phyloP scores from a whole-genome alignment of 2,888 invertebrate species.

The Chesias legatella region DNA sequence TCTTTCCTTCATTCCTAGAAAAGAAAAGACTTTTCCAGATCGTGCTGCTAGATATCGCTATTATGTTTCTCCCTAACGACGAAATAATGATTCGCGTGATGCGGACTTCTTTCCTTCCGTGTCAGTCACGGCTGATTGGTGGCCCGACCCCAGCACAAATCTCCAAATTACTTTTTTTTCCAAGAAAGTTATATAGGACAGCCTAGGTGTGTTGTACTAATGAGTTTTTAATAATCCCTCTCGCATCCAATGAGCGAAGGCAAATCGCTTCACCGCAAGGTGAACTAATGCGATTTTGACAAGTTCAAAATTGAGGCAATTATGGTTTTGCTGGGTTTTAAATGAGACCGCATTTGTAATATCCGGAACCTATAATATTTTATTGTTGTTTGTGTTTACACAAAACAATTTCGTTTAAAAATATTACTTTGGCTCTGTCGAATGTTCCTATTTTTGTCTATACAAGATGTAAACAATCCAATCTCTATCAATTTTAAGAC shows the following conservation, averaged over 20 bases:
- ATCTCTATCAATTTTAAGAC: constrained; percentile 42
- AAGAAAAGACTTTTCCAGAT: constrained; percentile 47
- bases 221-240: constrained; percentile 77
- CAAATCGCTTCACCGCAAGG: constrained; percentile 56
- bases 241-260: constrained; percentile 68
- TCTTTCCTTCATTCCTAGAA: constrained; percentile 26
- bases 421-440: constrained; percentile 23
- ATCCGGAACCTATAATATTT: constrained; percentile 51
- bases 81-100: constrained; percentile 78
- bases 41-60: constrained; percentile 51
- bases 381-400: constrained; percentile 13
- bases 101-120: constrained; percentile 67
- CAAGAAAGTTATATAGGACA: constrained; percentile 52
- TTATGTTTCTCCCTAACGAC: constrained; percentile 72
- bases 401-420: constrained; percentile 14
- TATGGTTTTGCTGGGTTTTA: constrained; percentile 70
- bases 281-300: constrained; percentile 78
- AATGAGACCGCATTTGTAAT: constrained; percentile 61
- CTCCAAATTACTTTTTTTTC: constrained; percentile 73
- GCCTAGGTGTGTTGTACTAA: constrained; percentile 74
- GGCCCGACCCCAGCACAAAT: constrained; percentile 58
- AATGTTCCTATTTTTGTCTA: constrained; percentile 35
- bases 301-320: constrained; percentile 76
- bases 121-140: constrained; percentile 74
- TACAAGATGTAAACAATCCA: constrained; percentile 42